Base-by-base conservation (phyloP, 2,888 invertebrate genomes). In the Reticulitermes lucifugus region DNA sequence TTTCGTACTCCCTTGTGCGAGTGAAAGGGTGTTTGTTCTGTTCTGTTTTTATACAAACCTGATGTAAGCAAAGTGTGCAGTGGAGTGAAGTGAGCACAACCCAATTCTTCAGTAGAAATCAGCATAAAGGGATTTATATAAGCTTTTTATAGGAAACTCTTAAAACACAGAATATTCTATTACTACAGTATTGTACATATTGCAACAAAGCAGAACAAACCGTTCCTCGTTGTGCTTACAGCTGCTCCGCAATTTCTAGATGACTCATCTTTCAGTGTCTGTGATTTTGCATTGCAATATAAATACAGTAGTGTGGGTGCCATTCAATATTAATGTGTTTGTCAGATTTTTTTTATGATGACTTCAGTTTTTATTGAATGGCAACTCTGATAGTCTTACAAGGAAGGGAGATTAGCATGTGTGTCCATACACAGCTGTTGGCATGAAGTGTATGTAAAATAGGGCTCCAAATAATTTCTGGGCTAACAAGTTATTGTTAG, bases 271-370 rank as follows among this genome's bases (percentile, higher is more conserved):
- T 85, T 87, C 82, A 85, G 83, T 87, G 87, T 86, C 86, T 86
- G 87, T 87, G 86, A 86, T 86, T 87, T 86, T 86, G 86, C 86
- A 87, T 85, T 86, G 85, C 85, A 86, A 84, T 86, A 86, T 84
- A 22, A 81, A 65, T 41, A 81, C 22, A 43, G 81, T 81, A 81
- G 81, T 43, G 65, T 70, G 81, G n/a, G n/a, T 43, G 81, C 81
- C 70, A 81, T 80, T 80, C 80, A 80, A 41, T 80, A 29, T 35
- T 59, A 80, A 80, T 25, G 70, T 60, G 70, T 81, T 81, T 81
- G 51, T 59, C 35, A 80, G 41, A 41, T 41, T 73, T 75, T 35
- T 77, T 77, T 46, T 46, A 46, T n/a, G 22, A 12, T 70, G 18
- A 81, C 43, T 65, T n/a, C 65, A 81, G 81, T 65, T 81, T 70